Evolutionary conservation across 2,888 invertebrate species (phyloP), one percentile per base, ranked within the genome.

Genomic region (Brachylomia viminalis): DNA sequence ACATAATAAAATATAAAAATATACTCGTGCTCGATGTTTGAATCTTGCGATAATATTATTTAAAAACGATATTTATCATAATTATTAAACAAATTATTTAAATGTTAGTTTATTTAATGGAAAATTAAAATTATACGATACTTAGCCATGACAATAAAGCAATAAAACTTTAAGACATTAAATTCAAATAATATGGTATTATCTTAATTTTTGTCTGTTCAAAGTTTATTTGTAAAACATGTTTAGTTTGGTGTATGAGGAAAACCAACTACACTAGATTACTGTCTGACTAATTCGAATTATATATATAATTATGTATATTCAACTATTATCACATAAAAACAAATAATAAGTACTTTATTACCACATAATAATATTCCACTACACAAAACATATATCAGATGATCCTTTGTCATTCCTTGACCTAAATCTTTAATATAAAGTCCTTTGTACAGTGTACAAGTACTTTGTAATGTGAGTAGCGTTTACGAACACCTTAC

Each of bases 341-440:
- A 71, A 79, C 71, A 78, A 71, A 78, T 64, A 71, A 74, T 71
- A 78, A 78, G 23, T 30, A 54, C 52, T 74, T 83, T 79, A 79
- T 72, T 59, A 20, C 68, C 30, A 33, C 52, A 67, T 52, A 27
- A 67, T n/a, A 27, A 69, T 71, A 62, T 72, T 49, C 59, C 58
- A 15, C 17, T 17, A 15, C 79, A 68, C 74, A 72, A 80, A 73
- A 54, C 52, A 71, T 54, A 42, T n/a, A 27, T 82, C 58, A 56
- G 54, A 82, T 83, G 65, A 73, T 81, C 78, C 81, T 78, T 73
- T 75, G 64, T 80, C 30, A 68, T 72, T 77, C 86, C 80, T 81
- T 85, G 81, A 81, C 83, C 85, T 69, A 85, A 78, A 80, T 67
- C 45, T 11, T 72, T 75, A 80, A 62, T 73, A 74, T 52, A 33